Evolutionary conservation across 2,113 vertebrate genomes (phyloP), one percentile per base, ranked within the genome.

Genomic region (Siniperca knerii): DNA sequence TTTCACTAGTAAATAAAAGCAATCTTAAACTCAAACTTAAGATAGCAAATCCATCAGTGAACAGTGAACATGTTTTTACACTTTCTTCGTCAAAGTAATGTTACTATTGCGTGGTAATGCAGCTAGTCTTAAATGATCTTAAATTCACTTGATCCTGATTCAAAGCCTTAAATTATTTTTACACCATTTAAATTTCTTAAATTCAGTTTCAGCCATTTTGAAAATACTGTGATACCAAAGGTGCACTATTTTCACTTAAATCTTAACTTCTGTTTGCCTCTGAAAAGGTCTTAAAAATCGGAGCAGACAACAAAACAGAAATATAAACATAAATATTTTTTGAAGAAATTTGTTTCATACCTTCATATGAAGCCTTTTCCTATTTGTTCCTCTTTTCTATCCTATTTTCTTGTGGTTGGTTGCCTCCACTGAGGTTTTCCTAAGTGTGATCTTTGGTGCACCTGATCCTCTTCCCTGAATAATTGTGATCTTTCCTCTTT

Each of bases 391-490:
- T 75, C 76, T 84, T 85, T 79, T 79, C 13, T 29, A n/a, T 44
- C 6, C 6, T 44, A 0, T 46, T 65, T 48, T 74, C 9, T 65
- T 72, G 21, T 75, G 69, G 4, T 25, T 46, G 42, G 57, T 77
- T 79, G 44, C 79, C 82, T 89, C 79, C 86, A 58, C 83, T 75
- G 82, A 88, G 82, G 77, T 85, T 78, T 77, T 35, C 11, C 29
- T 9, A 1, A 33, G 6, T 40, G 12, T 79, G 25, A 42, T 69
- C 20, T 84, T 80, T 40, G 48, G 1, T 64, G 84, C 29, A 20
- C 0, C 9, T 4, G 2, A 66, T 84, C 72, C 9, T 83, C 72
- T 87, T 66, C 83, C 21, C 50, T 40, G 8, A 75, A 40, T 92
- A 89, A 93, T 48, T 62, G 52, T 15, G 9, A 29, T 73, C n/a